Evolutionary conservation across 2,888 invertebrate genomes (phyloP), one percentile per base, ranked within the genome.

Genomic region (Platycheirus rosarum): DNA sequence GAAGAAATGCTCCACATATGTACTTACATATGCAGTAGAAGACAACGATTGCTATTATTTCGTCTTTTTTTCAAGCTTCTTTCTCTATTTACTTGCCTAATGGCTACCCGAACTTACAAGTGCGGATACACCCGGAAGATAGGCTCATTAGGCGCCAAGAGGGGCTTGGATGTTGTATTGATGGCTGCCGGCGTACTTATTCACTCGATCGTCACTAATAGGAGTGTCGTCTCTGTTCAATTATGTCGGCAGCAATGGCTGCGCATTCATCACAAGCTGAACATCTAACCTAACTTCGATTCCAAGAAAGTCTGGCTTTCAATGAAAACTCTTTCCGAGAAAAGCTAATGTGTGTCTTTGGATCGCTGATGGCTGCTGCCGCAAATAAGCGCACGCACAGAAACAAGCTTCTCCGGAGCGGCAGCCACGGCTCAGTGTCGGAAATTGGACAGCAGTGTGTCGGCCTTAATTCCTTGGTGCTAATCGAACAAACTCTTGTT

Each of bases 401-500:
- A 63, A 62, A 26, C 16, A 26, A 23, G 46, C 35, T 48, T 46
- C 11, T 20, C 40, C 8, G 55, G 32, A 48, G 55, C 20, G 42
- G 55, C 20, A 51, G 46, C 13, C 42, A 13, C n/a, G 18, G 40
- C 11, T 46, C 66, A 76, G 29, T 46, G 53, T 46, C 48, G 60
- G 57, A 69, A 40, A 42, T 44, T 60, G 32, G 14, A 6, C 55
- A 3, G 3, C 35, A 20, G 3, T 11, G 23, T 13, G 13, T 8
- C 35, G 66, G 68, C 53, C 53, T 48, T 62, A 68, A 53, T 65
- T 66, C 51, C 7, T 29, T 23, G 65, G 75, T 70, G 70, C 66
- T 75, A 70, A 75, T 80, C 65, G 75, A 75, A 66, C 60, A 70
- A 57, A 51, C 70, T 69, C 66, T 80, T 80, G 80, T 80, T 70